phyloP scores from a whole-genome alignment of 2,888 invertebrate species.

The Craniophora ligustri region DNA sequence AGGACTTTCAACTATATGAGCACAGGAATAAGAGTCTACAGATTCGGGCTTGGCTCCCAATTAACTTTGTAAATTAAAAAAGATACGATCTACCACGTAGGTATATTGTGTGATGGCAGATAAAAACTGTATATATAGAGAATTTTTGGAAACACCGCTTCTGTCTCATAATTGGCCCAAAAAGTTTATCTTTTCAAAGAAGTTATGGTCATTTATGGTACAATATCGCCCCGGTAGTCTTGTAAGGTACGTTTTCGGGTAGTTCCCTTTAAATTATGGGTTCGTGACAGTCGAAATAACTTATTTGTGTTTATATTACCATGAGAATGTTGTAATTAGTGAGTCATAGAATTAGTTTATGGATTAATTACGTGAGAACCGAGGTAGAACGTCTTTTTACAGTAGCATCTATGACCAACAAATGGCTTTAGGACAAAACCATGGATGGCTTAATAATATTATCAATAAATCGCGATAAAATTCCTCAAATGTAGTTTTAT shows the following conservation, averaged over 20 bases:
- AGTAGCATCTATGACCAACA: too few relatives aligned
- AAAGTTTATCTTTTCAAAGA: conserved; percentile 84
- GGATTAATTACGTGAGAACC: conserved; percentile 29
- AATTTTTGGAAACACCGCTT: conserved; percentile 85
- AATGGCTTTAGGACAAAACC: too few relatives aligned
- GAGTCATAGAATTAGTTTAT: conserved; percentile 44
- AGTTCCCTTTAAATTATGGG: conserved; percentile 71
- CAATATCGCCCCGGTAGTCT: conserved; percentile 72
- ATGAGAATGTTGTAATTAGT: conserved; percentile 67
- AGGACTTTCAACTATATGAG: conserved; percentile 10
- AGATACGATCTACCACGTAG: conserved; percentile 82
- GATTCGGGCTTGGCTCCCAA: not conserved
- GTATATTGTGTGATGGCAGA: conserved; percentile 77
- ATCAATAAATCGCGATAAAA: too few relatives aligned
- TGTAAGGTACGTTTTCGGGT: conserved; percentile 57
- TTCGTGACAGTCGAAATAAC: conserved; percentile 66
- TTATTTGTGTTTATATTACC: conserved; percentile 62
- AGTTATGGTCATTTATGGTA: conserved; percentile 81
- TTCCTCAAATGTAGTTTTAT: too few relatives aligned
- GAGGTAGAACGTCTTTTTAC: too few relatives aligned
- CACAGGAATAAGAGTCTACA: not conserved
- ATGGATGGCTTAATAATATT: too few relatives aligned
- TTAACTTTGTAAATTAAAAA: conserved; percentile 62
- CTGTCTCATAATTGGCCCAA: conserved; percentile 80
- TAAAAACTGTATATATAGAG: conserved; percentile 74